A percentile compares a stretch with the other conserved stretches of the same genome.
Conservation (phyloP, 2,797 vertebrate genomes). For the Chrosomus eos region DNA sequence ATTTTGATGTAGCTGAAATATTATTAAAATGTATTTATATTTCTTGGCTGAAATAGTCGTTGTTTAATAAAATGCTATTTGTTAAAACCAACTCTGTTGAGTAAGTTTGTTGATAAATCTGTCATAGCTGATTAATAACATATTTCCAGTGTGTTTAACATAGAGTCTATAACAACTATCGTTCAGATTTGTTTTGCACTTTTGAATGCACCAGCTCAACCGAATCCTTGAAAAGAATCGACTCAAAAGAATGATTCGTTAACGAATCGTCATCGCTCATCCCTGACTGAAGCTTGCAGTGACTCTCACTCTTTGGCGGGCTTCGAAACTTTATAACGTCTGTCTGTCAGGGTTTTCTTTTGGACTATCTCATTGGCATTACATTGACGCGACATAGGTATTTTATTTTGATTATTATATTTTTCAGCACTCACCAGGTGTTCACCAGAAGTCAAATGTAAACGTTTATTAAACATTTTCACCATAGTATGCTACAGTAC, state of each 20-base stretch:
- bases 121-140: background rate
- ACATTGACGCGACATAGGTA: background rate
- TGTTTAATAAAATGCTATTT: background rate
- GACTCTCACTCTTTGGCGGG: background rate
- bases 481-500: background rate
- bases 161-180: background rate
- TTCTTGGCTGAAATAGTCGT: background rate
- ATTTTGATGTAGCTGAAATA: background rate
- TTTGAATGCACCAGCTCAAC: background rate
- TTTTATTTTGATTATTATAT: background rate
- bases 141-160: background rate
- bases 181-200: background rate
- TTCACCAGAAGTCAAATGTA: background rate
- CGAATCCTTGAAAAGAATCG: slow-evolving; percentile 1
- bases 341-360: background rate
- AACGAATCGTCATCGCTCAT: background rate
- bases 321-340: background rate
- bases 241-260: background rate
- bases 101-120: background rate
- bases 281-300: background rate
- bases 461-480: background rate
- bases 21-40: background rate
- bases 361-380: background rate
- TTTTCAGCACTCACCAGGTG: background rate
- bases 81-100: background rate